These are phyloP conservation scores for Eilema sororculum DNA, from an alignment of 2,888 invertebrate genomes.

Conservation along the genomic window DNA sequence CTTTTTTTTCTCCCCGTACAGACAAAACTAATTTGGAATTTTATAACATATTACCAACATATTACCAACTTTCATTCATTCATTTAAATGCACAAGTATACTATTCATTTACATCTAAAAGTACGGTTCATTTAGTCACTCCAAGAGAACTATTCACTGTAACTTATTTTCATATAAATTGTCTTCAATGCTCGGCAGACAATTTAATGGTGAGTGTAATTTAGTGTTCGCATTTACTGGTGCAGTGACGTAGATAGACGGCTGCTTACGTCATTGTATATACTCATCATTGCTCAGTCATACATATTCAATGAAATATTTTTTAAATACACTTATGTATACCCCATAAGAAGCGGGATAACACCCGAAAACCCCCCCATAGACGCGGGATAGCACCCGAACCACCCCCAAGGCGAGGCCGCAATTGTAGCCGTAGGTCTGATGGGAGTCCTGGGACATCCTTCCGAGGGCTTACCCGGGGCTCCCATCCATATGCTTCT, in stretches of 20 bases:
- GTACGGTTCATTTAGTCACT: not conserved
- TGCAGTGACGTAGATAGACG: not conserved
- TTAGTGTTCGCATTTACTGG: conserved; percentile 5
- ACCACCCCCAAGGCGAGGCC: too few species aligned
- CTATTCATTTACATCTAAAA: not conserved
- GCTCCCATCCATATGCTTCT: too few species aligned
- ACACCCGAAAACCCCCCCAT: too few species aligned
- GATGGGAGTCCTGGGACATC: too few species aligned
- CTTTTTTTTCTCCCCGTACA: too few species aligned
- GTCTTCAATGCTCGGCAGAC: not conserved
- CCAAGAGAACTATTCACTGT: not conserved
- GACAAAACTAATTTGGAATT: too few species aligned
- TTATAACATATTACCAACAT: too few species aligned
- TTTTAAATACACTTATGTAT: not conserved
- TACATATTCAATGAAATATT: conserved; percentile 31
- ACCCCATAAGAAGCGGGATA: too few species aligned
- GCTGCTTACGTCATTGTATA: conserved; percentile 4
- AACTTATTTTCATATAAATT: not conserved
- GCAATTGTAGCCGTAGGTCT: too few species aligned
- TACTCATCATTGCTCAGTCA: conserved; percentile 22
- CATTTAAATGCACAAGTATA: not conserved
- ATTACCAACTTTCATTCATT: too few species aligned
- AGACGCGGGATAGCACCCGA: too few species aligned
- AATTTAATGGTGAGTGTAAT: conserved; percentile 1
- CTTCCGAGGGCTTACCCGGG: too few species aligned